These are phyloP conservation scores for Lycodopsis pacificus DNA, from an alignment of 2,797 vertebrate genomes.

Conservation along the genomic window DNA sequence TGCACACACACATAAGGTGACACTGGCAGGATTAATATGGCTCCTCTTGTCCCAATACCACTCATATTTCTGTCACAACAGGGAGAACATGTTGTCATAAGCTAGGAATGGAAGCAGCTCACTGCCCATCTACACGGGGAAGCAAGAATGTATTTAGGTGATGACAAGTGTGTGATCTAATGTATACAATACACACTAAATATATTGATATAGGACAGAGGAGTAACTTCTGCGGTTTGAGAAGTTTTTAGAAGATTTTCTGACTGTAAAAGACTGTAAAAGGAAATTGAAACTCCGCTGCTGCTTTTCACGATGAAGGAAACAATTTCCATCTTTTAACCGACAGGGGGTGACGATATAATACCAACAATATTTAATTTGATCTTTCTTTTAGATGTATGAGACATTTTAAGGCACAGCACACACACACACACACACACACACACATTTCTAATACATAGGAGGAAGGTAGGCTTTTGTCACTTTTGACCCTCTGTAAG, in stretches of 20 bases:
- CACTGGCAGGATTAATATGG: background rate
- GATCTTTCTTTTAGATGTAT: background rate
- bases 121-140: background rate
- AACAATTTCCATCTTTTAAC: background rate
- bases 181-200: background rate
- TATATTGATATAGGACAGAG: background rate
- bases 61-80: background rate
- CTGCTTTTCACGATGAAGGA: background rate
- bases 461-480: background rate
- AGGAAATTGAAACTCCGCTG: background rate
- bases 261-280: background rate
- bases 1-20: constrained; percentile 55
- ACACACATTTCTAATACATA: background rate
- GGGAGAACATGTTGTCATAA: background rate
- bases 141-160: background rate
- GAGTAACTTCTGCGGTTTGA: background rate
- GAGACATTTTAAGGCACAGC: too few species aligned
- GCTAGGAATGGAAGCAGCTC: background rate
- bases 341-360: background rate
- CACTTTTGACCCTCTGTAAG: background rate
- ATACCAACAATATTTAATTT: background rate
- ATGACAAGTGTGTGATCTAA: background rate
- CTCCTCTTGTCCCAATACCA: background rate
- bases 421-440: too few species aligned
- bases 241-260: constrained; percentile 1